Base-by-base conservation (phyloP, 2,888 invertebrate genomes). In the Spatulosminthurus flaviceps region DNA sequence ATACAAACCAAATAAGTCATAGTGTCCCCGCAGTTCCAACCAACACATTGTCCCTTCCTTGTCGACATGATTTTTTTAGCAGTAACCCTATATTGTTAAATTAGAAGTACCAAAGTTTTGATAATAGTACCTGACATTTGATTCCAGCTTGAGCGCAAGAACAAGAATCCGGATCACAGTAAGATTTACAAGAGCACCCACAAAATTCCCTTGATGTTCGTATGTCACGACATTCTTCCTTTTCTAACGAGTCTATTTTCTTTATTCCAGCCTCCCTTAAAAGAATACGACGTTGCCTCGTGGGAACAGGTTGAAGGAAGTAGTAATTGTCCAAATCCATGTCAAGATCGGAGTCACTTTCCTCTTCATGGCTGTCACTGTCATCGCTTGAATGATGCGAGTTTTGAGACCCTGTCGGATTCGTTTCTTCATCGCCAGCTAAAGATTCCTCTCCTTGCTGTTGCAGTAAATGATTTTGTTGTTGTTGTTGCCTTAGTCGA, bases 151-250 rank as follows among this genome's bases (percentile, higher is more conserved):
- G 92, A 87, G 96, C 95, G 89, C 98, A 98, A 21, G 94, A 93
- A 88, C 98, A 98, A 26, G 93, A 95, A 86, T 96, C 96, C 0
- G 98, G 98, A 89, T 96, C 95, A 89, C 98, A 98, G 87, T 93
- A 93, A 74, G 94, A 94, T 88, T 95, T 94, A 87, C 97, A 97
- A 70, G 93, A 92, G 88, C 97, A 97, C 64, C 97, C 97, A 88
- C 97, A 97, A 86, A 95, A 94, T 87, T 98, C 97, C 22, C 97
- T 67, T 7, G 96, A 96, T 29, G 93, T 92, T 82, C 97, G 91
- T 85, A 98, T 97, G 84, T 95, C 93, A 78, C 95, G 91, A 87
- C 98, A 98, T 87, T 97, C 96, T 87, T 96, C 95, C 88, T 97
- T 97, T 89, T 98, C 98, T 80, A 92, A 89, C 2, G 94, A 92